Evolutionary conservation across 2,113 vertebrate species (phyloP), one percentile per base, ranked within the genome.

Genomic region (Oncorhynchus mykiss): DNA sequence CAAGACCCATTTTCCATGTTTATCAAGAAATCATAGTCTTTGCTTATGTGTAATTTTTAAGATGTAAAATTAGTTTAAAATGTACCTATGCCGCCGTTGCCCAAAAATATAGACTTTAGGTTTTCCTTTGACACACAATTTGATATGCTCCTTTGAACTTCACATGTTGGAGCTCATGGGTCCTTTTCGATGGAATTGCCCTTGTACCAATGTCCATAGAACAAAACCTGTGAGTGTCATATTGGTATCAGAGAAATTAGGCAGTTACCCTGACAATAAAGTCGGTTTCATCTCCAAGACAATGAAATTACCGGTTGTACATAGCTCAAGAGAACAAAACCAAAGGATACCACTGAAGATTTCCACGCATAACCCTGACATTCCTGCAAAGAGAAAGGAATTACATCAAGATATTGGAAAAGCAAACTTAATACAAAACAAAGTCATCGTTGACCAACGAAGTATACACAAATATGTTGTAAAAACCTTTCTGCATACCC

Each of bases 321-420:
- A 29, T 67, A 20, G 7, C 1, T 59, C 39, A 34, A 4, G 22
- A n/a, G 22, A 16, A 27, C 11, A 78, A 20, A 78, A 3, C 4
- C 66, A 59, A 87, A 92, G 89, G 91, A 93, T 94, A 94, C 93
- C 93, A 94, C 20, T 91, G 89, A 60, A 94, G 84, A 86, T 94
- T 94, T 4, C 92, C 92, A 39, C 92, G 85, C 78, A 93, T 89
- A 22, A 92, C 80, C 73, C 80, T 87, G 74, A 91, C 91, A 22
- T 93, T 91, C 78, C 93, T 94, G 82, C 8, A 68, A 51, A 20
- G 4, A 9, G n/a, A 1, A 72, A 71, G 70, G 73, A 74, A 29
- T 48, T 34, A 49, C 5, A 24, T 31, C 9, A 49, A 12, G 34
- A 2, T 25, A 60, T 5, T 14, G 34, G 1, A 39, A n/a, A 57